Evolutionary conservation across 2,797 vertebrate species (phyloP).

Genomic region (Florisuga fusca): DNA sequence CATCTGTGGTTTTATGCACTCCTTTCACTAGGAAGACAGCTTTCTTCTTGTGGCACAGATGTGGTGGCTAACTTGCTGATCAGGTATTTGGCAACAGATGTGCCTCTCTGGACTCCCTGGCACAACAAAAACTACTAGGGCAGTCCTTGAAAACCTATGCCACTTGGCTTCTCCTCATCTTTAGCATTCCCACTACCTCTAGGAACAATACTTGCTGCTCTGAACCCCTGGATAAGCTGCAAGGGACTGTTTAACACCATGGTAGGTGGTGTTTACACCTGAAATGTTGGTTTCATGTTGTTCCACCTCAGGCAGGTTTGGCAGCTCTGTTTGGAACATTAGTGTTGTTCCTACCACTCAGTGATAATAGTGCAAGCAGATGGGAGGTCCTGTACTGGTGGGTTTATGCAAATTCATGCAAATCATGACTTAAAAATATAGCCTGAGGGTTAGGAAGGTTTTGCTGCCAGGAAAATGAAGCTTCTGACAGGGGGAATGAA

Average conservation of each 20-base stretch:
- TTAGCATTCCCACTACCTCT: accelerated
- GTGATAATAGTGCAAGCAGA: not conserved
- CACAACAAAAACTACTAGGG: not conserved
- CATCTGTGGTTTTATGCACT: not conserved
- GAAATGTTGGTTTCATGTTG: not conserved
- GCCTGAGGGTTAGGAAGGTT: not conserved
- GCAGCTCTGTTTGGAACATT: not conserved
- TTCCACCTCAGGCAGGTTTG: not conserved
- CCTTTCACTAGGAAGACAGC: not conserved
- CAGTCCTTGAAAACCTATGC: not conserved
- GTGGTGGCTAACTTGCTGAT: not conserved
- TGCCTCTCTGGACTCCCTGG: not conserved
- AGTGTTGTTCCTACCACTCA: not conserved
- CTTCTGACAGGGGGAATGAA: not conserved
- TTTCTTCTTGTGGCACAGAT: not conserved
- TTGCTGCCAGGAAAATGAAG: not conserved
- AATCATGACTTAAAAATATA: not conserved
- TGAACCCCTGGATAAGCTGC: not conserved
- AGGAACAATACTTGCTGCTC: not conserved
- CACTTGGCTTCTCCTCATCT: accelerated
- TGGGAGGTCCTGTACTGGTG: not conserved
- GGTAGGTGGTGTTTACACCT: not conserved
- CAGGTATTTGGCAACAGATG: not conserved
- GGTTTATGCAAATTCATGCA: not conserved
- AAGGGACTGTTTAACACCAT: accelerated